These are phyloP conservation scores for Platygyra sinensis DNA, from an alignment of 64 coral and sea anemone genomes.

Conservation along the genomic window DNA sequence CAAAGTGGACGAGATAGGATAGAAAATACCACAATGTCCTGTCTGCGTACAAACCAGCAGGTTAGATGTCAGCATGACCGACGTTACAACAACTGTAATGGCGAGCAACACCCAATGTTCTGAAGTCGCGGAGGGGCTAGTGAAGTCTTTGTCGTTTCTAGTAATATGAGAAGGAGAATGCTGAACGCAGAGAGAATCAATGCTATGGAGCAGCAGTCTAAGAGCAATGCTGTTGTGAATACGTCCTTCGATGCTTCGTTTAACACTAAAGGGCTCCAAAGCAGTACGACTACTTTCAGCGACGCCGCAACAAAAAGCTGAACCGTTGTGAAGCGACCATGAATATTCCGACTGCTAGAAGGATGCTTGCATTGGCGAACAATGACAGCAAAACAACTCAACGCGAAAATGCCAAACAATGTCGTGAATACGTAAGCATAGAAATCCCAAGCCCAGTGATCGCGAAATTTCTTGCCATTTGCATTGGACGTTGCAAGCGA, in stretches of 20 bases:
- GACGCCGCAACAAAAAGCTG: too few relatives aligned
- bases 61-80: neutral
- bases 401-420: conserved; percentile 18
- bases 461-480: neutral
- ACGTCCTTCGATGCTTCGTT: neutral
- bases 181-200: conserved; percentile 25
- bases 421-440: neutral
- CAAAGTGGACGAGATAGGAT: neutral
- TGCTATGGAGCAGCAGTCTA: neutral
- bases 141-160: conserved; percentile 28
- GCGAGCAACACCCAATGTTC: conserved; percentile 11
- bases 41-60: neutral
- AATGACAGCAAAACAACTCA: neutral
- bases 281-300: neutral
- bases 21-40: neutral
- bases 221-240: neutral
- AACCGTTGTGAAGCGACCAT: neutral
- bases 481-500: neutral
- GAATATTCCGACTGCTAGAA: neutral
- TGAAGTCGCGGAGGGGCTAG: conserved; percentile 7
- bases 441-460: conserved; percentile 22
- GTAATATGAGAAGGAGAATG: conserved; percentile 37
- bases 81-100: neutral
- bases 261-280: neutral
- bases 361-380: neutral